Conservation (phyloP, 2,888 invertebrate species). For the Pammene fasciana region DNA sequence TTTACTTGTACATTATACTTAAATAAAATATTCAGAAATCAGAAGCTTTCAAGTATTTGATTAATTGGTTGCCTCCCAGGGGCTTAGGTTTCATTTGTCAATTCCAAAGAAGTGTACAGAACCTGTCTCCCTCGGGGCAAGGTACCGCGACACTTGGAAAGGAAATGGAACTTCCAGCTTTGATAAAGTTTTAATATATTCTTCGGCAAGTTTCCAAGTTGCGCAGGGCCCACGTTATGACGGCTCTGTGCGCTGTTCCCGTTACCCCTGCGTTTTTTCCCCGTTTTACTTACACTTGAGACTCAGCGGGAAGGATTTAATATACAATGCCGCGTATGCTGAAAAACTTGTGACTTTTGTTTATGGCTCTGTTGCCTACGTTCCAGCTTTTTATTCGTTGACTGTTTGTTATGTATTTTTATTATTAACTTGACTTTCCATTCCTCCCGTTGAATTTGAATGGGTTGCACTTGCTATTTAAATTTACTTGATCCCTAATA, state of each 20-base stretch:
- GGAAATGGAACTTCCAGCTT: constrained; percentile 79
- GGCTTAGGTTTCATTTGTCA: constrained; percentile 51
- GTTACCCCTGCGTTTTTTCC: constrained; percentile 54
- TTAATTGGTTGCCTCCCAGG: constrained; percentile 57
- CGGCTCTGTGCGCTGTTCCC: constrained; percentile 59
- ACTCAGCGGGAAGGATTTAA: constrained; percentile 54
- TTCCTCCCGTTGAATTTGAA: not conserved
- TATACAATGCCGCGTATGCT: constrained; percentile 47
- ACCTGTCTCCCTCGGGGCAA: constrained; percentile 51
- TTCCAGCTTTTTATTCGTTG: constrained; percentile 22
- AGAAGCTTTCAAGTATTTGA: constrained; percentile 46
- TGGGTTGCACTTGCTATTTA: not conserved
- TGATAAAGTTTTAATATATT: constrained; percentile 84
- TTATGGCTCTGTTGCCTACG: constrained; percentile 31
- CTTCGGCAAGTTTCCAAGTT: constrained; percentile 75
- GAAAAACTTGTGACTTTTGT: constrained; percentile 36
- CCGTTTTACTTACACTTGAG: constrained; percentile 51
- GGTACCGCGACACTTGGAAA: constrained; percentile 59
- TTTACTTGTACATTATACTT: constrained; percentile 32
- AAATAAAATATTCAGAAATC: constrained; percentile 42
- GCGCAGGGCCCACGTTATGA: constrained; percentile 68
- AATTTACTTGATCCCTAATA: no score
- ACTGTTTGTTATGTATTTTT: constrained; percentile 10
- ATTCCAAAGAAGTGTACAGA: constrained; percentile 51
- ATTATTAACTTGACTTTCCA: not conserved